Base-by-base conservation (phyloP, 2,888 invertebrate genomes). In the Halictus quadricinctus region DNA sequence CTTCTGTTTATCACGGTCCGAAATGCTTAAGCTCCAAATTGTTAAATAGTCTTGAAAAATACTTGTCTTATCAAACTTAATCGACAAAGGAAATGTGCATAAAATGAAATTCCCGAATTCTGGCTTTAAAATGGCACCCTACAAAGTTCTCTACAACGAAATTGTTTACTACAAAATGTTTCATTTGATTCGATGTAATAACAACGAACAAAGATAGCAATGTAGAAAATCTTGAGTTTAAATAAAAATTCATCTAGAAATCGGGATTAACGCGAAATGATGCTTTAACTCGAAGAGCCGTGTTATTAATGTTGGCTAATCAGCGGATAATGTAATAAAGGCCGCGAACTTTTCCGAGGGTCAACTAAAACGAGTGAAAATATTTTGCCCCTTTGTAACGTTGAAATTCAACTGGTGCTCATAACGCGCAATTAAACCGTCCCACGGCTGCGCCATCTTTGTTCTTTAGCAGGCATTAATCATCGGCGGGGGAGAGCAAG, bases 381-480 rank as follows among this genome's bases (percentile, higher is more conserved):
- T 76, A 50, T 46, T 46, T 66, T 46, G 46, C 25, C 64, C 13
- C 15, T 78, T 82, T 25, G 50, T 50, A 43, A 18, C 21, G 1
- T 4, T 10, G 5, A 72, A 64, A 64, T 50, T 50, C 6, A 72
- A 72, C 80, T 41, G 21, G 58, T 29, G 36, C 69, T n/a, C 64
- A 15, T 78, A 46, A 79, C 43, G 81, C 41, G 29, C 48, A 25
- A 46, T 76, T 76, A 41, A 66, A 10, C 4, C 46, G 25, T 36
- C 54, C 21, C n/a, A 43, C 21, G 8, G 46, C 46, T 60, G 36
- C 36, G 46, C 25, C 72, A 46, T 29, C 48, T 43, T 43, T 18
- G 50, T 80, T 72, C 64, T 21, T 70, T 36, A 13, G 25, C 18
- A 15, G 36, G 70, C 60, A 86, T 87, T 80, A 74, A 83, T 86